Conservation (phyloP, 1,140 invertebrate species). For the Ooceraea biroi region DNA sequence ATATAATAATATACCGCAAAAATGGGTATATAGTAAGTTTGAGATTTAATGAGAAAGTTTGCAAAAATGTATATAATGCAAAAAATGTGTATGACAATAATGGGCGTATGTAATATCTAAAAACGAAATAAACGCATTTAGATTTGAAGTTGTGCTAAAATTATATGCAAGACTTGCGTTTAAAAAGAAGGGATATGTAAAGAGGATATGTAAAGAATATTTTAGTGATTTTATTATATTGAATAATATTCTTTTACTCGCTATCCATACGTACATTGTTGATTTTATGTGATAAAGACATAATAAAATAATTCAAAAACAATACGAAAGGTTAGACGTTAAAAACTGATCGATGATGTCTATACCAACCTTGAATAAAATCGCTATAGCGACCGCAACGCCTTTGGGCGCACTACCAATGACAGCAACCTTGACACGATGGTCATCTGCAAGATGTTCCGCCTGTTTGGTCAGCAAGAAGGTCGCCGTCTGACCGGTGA, state of each 20-base stretch:
- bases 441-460: slow-evolving; percentile 74
- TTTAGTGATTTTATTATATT: no score
- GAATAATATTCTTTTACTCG: no score
- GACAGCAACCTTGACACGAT: slow-evolving; percentile 81
- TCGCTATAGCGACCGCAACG: slow-evolving; percentile 78
- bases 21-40: not conserved
- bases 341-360: not conserved
- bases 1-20: not conserved
- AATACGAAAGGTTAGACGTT: not conserved
- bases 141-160: no score
- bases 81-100: no score
- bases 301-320: not conserved
- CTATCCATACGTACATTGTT: not conserved
- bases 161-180: no score
- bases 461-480: slow-evolving; percentile 80
- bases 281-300: not conserved
- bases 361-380: slow-evolving; percentile 80
- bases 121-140: no score
- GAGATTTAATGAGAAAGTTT: no score
- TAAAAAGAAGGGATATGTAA: no score
- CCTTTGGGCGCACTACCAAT: slow-evolving; percentile 79
- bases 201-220: no score
- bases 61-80: no score
- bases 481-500: slow-evolving; percentile 74
- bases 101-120: no score